phyloP scores from a whole-genome alignment of 2,888 invertebrate species.

The Stenurella melanura region DNA sequence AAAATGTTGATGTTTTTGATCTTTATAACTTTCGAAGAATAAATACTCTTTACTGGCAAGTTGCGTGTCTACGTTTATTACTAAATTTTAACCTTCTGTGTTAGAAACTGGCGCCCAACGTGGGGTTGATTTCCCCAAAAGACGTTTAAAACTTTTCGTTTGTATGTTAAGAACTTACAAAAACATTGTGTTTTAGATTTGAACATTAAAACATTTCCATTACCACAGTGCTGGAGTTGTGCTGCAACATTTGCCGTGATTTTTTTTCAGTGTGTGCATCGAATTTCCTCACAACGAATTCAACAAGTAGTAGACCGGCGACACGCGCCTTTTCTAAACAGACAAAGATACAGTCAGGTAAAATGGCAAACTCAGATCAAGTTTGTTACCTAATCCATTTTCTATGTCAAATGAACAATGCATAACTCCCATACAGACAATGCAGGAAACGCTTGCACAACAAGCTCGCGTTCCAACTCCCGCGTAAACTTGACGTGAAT shows the following conservation, averaged over 20 bases:
- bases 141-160: too few relatives aligned
- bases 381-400: neutral
- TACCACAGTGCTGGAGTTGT: too few relatives aligned
- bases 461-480: neutral
- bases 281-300: slow-evolving; percentile 5
- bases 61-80: too few relatives aligned
- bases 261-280: neutral
- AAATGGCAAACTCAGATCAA: neutral
- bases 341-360: neutral
- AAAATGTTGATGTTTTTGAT: too few relatives aligned
- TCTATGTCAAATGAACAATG: slow-evolving; percentile 22
- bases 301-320: neutral
- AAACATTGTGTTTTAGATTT: too few relatives aligned
- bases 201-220: too few relatives aligned
- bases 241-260: neutral
- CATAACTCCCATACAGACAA: neutral
- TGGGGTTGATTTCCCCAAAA: too few relatives aligned
- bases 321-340: slow-evolving; percentile 14
- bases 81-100: too few relatives aligned
- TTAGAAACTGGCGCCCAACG: too few relatives aligned
- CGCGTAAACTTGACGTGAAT: neutral
- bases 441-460: slow-evolving; percentile 13
- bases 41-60: too few relatives aligned
- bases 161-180: too few relatives aligned
- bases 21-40: too few relatives aligned